phyloP scores from a whole-genome alignment of 1,140 invertebrate genomes.

The Muscidifurax raptorellus region DNA sequence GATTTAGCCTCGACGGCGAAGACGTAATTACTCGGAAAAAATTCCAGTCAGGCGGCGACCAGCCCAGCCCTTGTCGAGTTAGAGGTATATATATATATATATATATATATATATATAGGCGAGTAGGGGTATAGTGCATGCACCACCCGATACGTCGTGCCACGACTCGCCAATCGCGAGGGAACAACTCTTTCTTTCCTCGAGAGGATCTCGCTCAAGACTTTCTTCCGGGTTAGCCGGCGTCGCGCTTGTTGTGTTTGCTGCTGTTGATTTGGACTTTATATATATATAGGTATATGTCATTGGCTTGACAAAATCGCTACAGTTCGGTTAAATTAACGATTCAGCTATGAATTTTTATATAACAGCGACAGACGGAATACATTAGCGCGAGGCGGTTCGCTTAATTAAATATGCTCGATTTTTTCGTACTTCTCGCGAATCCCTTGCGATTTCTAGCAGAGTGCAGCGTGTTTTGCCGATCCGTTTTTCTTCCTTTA shows the following conservation, averaged over 20 bases:
- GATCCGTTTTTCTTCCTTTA: neutral
- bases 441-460: neutral
- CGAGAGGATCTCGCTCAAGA: neutral
- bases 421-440: neutral
- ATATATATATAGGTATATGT: neutral
- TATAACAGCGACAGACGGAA: too few relatives aligned
- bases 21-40: constrained; percentile 71
- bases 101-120: too few relatives aligned
- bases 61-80: constrained; percentile 20
- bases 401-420: neutral
- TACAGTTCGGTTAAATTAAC: neutral
- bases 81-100: too few relatives aligned
- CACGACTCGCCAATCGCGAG: constrained; percentile 29
- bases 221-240: neutral
- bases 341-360: too few relatives aligned
- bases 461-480: neutral
- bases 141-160: constrained; percentile 36
- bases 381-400: too few relatives aligned
- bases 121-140: neutral
- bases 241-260: neutral
- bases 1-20: constrained; percentile 63
- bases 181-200: neutral
- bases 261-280: neutral
- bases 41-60: constrained; percentile 67
- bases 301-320: neutral